Conservation (phyloP, 2,888 invertebrate species). For the Hypolimnas misippus region DNA sequence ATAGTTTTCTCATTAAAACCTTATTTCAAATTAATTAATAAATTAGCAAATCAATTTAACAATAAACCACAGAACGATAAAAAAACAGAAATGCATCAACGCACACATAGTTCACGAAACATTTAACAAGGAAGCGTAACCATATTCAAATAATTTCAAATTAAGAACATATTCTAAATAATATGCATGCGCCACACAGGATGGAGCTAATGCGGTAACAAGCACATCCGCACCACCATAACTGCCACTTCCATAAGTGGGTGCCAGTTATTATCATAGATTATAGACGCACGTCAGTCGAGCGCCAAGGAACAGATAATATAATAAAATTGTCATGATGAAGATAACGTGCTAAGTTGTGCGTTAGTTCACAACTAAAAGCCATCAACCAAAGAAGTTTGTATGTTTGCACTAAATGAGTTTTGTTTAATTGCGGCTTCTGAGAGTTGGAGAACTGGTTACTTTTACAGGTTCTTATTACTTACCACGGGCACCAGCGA, state of each 20-base stretch:
- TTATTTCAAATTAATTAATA: not conserved
- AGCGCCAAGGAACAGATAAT: not conserved
- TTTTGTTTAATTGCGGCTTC: no score
- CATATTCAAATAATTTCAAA: constrained; percentile 33
- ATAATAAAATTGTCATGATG: not conserved
- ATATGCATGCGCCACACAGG: constrained; percentile 66
- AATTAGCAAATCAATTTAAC: not conserved
- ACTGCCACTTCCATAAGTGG: constrained; percentile 44
- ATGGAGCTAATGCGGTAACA: constrained; percentile 71
- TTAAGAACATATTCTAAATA: constrained; percentile 57
- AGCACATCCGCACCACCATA: constrained; percentile 64
- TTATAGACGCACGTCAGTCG: constrained; percentile 22
- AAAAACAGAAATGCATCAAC: not conserved
- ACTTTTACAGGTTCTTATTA: no score
- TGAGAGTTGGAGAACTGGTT: no score
- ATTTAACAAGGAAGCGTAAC: constrained; percentile 38
- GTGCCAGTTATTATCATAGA: constrained; percentile 44
- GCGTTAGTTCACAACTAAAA: not conserved
- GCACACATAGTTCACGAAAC: not conserved
- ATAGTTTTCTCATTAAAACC: no score
- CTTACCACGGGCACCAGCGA: no score
- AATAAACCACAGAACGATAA: not conserved
- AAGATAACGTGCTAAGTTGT: no score
- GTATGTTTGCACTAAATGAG: not conserved
- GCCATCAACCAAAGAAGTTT: not conserved